Conservation (phyloP, 1,140 invertebrate genomes). For the Cydia strobilella region DNA sequence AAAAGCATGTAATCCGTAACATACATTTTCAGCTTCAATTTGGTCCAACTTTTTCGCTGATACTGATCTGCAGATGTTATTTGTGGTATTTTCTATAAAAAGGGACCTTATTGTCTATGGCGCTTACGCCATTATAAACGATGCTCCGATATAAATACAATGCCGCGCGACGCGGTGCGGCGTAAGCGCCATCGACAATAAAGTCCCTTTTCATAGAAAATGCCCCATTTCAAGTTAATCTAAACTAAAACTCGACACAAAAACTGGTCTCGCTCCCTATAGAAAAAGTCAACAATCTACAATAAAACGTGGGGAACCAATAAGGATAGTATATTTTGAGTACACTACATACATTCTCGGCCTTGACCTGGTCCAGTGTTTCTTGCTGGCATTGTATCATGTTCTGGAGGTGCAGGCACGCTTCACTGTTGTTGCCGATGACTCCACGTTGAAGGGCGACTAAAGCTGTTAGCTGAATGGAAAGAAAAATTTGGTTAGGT, state of each 20-base stretch:
- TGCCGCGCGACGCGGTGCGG: too few relatives aligned
- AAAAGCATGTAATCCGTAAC: neutral
- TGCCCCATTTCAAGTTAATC: neutral
- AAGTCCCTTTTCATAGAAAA: too few relatives aligned
- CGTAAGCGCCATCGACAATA: too few relatives aligned
- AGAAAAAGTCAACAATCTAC: neutral
- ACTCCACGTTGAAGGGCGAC: slow-evolving; percentile 67
- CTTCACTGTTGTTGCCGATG: slow-evolving; percentile 57
- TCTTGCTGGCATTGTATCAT: slow-evolving; percentile 69
- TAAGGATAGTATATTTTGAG: slow-evolving; percentile 16
- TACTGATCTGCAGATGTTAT: slow-evolving; percentile 9
- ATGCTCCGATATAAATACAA: too few relatives aligned
- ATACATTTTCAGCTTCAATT: slow-evolving; percentile 21
- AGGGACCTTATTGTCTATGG: too few relatives aligned
- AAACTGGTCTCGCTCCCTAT: neutral
- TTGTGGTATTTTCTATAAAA: too few relatives aligned
- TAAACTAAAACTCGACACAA: neutral
- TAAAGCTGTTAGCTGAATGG: slow-evolving; percentile 57
- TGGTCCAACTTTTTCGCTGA: neutral
- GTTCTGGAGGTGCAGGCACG: slow-evolving; percentile 66
- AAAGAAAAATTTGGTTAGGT: neutral
- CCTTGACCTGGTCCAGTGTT: slow-evolving; percentile 59
- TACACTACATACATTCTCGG: slow-evolving; percentile 65
- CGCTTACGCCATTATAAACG: too few relatives aligned
- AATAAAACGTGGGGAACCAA: slow-evolving; percentile 12